A percentile compares a stretch with the other conserved stretches of the same genome.
phyloP scores from a whole-genome alignment of 2,888 invertebrate genomes.

The Calameuta idolon region DNA sequence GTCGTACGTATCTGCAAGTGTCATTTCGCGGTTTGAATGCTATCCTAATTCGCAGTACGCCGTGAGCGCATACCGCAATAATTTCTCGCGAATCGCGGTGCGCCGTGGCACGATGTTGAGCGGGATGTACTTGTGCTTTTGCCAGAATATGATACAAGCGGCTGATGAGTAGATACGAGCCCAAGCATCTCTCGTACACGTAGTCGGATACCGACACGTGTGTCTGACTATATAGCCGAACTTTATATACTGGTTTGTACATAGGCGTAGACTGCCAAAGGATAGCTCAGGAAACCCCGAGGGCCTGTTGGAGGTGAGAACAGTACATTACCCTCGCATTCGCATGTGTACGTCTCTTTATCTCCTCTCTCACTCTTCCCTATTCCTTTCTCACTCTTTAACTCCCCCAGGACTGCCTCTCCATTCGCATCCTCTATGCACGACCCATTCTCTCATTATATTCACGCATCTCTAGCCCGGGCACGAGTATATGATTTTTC shows the following conservation, averaged over 20 bases:
- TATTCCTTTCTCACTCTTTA: neutral
- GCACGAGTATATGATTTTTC: conserved; percentile 24
- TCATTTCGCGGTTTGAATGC: too few relatives aligned
- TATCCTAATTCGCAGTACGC: too few relatives aligned
- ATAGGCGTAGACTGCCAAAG: conserved; percentile 34
- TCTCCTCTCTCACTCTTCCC: conserved; percentile 22
- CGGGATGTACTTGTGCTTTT: conserved; percentile 17
- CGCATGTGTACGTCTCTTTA: conserved; percentile 26
- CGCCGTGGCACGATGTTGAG: neutral
- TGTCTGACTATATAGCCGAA: conserved; percentile 17
- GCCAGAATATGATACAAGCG: conserved; percentile 21
- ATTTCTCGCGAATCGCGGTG: neutral
- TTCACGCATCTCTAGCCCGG: conserved; percentile 37
- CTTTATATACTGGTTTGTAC: conserved; percentile 19
- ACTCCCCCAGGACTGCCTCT: conserved; percentile 4
- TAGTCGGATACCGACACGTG: conserved; percentile 26
- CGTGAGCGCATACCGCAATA: too few relatives aligned
- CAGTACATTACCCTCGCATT: conserved; percentile 53
- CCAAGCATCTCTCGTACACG: conserved; percentile 23
- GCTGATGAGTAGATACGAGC: conserved; percentile 29
- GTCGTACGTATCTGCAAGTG: too few relatives aligned
- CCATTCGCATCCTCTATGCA: conserved; percentile 9
- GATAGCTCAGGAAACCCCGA: conserved; percentile 48
- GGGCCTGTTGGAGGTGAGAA: conserved; percentile 57
- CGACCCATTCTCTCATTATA: conserved; percentile 38